Evolutionary conservation across 2,888 invertebrate species (phyloP), one percentile per base, ranked within the genome.

Genomic region (Drosophila mimica): DNA sequence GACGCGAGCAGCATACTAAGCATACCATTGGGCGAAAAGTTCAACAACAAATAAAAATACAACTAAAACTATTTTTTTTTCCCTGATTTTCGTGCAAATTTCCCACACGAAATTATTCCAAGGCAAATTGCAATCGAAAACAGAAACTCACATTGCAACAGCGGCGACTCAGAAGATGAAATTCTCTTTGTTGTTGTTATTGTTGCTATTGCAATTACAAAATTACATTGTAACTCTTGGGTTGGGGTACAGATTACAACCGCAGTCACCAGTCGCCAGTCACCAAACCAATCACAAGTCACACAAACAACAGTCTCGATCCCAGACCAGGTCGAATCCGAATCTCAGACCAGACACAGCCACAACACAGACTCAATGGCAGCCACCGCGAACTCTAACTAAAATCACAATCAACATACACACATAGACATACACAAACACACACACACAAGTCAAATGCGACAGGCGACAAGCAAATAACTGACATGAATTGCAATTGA

Each of bases 211-310:
- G 79, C 70, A 83, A 83, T 85, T 88, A 82, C 88, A 85, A 85
- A 85, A 85, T 85, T 88, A 83, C 85, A 88, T 76, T 79, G 76
- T 79, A 81, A 81, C 76, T 86, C 63, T 70, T 78, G 76, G 73
- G 72, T 65, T 74, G 34, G 73, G 70, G 64, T 74, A 76, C 75
- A 74, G 81, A 85, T 88, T 85, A 85, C 83, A 46, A 76, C 79
- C 76, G 62, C 81, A 81, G 70, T 70, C 70, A 62, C 67, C 74
- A 78, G 70, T 74, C 79, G 60, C 67, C 62, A 38, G 61, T 46
- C 79, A 76, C 64, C 66, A 63, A 62, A 31, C 31, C 52, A 52
- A 33, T 33, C 31, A 20, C 58, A 43, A 46, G 49, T 48, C 78
- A 78, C 59, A 52, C 64, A 61, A 62, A 15, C 49, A 52, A 65